A percentile compares a stretch with the other conserved stretches of the same genome.
Conservation (phyloP, 2,888 invertebrate genomes). For the Macaria liturata region DNA sequence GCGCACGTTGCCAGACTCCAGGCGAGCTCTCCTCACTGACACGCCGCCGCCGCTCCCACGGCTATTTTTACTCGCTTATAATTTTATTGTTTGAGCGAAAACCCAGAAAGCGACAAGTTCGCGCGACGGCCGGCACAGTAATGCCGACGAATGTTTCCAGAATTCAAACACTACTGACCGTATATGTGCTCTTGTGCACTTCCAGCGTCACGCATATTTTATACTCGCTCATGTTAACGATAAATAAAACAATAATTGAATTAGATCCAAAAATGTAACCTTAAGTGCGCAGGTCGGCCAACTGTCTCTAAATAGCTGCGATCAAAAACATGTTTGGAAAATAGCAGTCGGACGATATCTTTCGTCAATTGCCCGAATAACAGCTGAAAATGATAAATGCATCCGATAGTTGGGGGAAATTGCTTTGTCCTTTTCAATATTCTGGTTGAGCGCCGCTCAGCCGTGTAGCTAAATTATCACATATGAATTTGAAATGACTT, state of each 20-base stretch:
- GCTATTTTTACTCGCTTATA: conserved; percentile 80
- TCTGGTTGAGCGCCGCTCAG: conserved; percentile 2
- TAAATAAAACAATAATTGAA: conserved; percentile 39
- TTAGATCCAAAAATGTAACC: conserved; percentile 45
- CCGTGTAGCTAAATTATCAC: conserved; percentile 2
- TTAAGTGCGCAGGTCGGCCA: conserved; percentile 32
- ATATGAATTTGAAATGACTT: conserved; percentile 3
- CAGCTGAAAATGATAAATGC: conserved; percentile 13
- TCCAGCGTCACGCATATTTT: conserved; percentile 48
- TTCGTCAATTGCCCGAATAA: conserved; percentile 7
- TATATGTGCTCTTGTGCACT: conserved; percentile 41
- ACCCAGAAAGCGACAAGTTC: conserved; percentile 73
- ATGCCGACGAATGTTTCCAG: conserved; percentile 65
- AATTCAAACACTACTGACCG: conserved; percentile 34
- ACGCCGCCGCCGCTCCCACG: conserved; percentile 52
- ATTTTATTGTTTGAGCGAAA: conserved; percentile 81
- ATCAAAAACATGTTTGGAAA: conserved; percentile 13
- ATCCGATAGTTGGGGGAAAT: conserved; percentile 9
- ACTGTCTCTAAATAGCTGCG: conserved; percentile 22
- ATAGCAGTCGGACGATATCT: conserved; percentile 7
- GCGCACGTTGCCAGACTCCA: conserved; percentile 74
- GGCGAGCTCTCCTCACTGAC: conserved; percentile 57
- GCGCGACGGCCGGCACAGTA: conserved; percentile 70
- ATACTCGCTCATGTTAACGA: conserved; percentile 34
- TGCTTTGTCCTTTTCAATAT: conserved; percentile 10